Base-by-base conservation (phyloP, 92 coral and sea anemone genomes). In the Parazoanthus darwini region DNA sequence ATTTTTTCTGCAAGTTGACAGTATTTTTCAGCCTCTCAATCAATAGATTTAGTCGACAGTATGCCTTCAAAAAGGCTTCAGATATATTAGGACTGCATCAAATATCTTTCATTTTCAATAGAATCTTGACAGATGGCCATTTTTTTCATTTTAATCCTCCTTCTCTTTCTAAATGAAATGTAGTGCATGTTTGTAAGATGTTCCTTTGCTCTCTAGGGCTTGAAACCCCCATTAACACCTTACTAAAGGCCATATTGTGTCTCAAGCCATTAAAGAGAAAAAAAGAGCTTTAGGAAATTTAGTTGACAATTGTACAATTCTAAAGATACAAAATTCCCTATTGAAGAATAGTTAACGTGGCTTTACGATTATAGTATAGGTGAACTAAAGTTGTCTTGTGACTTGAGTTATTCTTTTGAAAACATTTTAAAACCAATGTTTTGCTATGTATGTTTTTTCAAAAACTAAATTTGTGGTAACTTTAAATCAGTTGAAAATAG, bases 221-320 rank as follows among this genome's bases (percentile, higher is more conserved):
- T 18, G 33, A 0, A 70, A 20, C 56, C 11, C 35, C 37, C 77
- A 70, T 84, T 84, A 84, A 35, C 79, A 84, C 87, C 87, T 70
- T 29, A 13, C 25, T 43, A 71, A 26, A 71, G 37, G 25, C 38
- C n/a, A 22, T 46, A 71, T 71, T 84, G 79, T 68, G 50, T 71
- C 67, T 84, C 4, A 0, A 71, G 65, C 23, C 79, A 71, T 70
- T 81, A 63, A 37, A 18, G 68, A 18, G 66, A 81, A 36, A 81
- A 39, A 79, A 46, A 79, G 67, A 15, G 39, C 68, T 81, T 58
- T 63, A 36, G 73, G 59, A 36, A 59, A 42, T 38, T 81, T 35
- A 38, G 85, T n/a, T 84, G 67, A 58, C 46, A 70, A 84, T 70
- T 71, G 44, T 84, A 84, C 87, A 71, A 50, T 84, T 51, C 48